A percentile compares a stretch with the other conserved stretches of the same genome.
Evolutionary conservation across 2,888 invertebrate genomes (phyloP).

Genomic region (Leptinotarsa rubiginosa): DNA sequence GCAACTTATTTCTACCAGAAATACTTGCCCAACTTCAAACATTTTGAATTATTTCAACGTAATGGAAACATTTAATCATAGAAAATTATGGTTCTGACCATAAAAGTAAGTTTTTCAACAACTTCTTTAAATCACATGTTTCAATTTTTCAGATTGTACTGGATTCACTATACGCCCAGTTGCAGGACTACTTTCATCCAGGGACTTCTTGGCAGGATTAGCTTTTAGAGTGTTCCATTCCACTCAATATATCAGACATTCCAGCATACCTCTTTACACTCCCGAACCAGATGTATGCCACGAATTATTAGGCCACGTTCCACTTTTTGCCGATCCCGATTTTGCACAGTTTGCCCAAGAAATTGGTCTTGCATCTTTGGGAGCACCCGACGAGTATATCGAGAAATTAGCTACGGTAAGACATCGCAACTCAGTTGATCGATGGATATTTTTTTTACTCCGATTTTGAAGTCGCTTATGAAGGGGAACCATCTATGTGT

Average conservation of each 20-base stretch:
- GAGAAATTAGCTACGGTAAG: conserved; percentile 94
- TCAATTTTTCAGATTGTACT: conserved; percentile 80
- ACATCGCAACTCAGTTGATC: too few species aligned
- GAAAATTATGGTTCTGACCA: too few species aligned
- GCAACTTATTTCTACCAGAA: too few species aligned
- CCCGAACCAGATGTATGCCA: conserved; percentile 99
- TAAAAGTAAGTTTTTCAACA: too few species aligned
- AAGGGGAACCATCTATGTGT: too few species aligned
- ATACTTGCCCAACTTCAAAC: too few species aligned
- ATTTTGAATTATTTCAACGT: too few species aligned
- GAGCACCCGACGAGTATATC: conserved; percentile 96
- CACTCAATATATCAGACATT: conserved; percentile 98
- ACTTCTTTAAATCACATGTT: not conserved
- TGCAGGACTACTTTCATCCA: conserved; percentile 94
- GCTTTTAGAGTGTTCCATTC: conserved; percentile 99
- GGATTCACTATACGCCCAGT: conserved; percentile 97
- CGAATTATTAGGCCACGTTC: conserved; percentile 95
- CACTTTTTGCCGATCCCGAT: conserved; percentile 93
- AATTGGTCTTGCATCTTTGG: conserved; percentile 95
- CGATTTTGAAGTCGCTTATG: too few species aligned
- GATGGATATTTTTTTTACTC: too few species aligned
- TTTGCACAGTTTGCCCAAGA: conserved; percentile 98
- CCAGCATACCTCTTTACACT: conserved; percentile 94
- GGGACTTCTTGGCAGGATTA: conserved; percentile 97
- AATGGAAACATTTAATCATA: too few species aligned